Evolutionary conservation across 2,113 vertebrate genomes (phyloP), one percentile per base, ranked within the genome.

Genomic region (Sialia sialis): DNA sequence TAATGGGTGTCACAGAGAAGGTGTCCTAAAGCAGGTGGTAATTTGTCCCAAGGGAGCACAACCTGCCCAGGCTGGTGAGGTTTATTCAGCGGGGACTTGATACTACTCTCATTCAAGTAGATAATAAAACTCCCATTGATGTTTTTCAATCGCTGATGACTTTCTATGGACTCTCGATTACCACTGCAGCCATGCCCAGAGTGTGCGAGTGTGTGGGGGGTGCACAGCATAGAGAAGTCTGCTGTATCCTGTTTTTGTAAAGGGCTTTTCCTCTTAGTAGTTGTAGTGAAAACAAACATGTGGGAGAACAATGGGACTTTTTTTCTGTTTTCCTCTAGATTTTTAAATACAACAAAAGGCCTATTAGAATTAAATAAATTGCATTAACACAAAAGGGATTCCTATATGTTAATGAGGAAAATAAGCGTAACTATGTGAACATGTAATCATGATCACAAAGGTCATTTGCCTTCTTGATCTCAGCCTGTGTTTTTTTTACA

Each of bases 171-270:
- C 69, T 79, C 78, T 68, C 0, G 2, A 32, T 86, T 46, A 39
- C 8, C n/a, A 7, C 59, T 36, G 30, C 43, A 25, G 22, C 74
- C 4, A 2, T 64, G 73, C 48, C 56, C 8, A 6, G 59, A 49
- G 74, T 8, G 87, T 64, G 39, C 2, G 4, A 29, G 54, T 20
- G 66, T 2, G 43, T 0, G 3, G 60, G 64, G 73, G 44, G 43
- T 4, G 26, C 55, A 6, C 10, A 22, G 51, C 2, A 5, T 76
- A 92, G 84, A 88, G 76, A 66, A 79, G 5, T 77, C 86, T 86
- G 64, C 89, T 86, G 84, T 70, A 97, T 97, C 97, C 97, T 97
- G 95, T 95, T 97, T 97, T 97, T 91, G 95, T 87, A 58, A 87
- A 91, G 83, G 87, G 38, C 87, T 85, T 96, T 97, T 97, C 96